A percentile compares a stretch with the other conserved stretches of the same genome.
phyloP scores from a whole-genome alignment of 2,888 invertebrate genomes.

The Agrochola circellaris region DNA sequence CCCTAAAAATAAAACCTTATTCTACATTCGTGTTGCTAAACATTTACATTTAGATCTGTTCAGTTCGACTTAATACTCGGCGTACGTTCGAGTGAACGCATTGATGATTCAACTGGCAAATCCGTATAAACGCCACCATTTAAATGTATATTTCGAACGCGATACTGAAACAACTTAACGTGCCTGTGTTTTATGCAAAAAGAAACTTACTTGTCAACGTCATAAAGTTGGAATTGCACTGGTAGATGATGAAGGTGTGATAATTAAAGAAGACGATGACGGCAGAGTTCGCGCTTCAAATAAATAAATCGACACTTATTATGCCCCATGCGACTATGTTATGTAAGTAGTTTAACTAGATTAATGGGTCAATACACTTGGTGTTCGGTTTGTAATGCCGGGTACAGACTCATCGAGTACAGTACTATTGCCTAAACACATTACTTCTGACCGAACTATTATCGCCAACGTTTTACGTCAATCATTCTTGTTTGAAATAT shows the following conservation, averaged over 20 bases:
- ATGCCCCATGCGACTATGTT: constrained; percentile 76
- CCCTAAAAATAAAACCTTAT: constrained; percentile 58
- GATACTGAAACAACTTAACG: constrained; percentile 62
- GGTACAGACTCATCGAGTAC: constrained; percentile 51
- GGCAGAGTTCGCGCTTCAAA: constrained; percentile 76
- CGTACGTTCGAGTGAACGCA: constrained; percentile 66
- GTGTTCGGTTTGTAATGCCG: constrained; percentile 52
- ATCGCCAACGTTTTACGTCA: constrained; percentile 56
- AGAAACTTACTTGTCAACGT: constrained; percentile 42
- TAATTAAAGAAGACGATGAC: constrained; percentile 78
- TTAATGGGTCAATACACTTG: constrained; percentile 83
- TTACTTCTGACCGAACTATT: constrained; percentile 45
- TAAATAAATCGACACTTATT: constrained; percentile 76
- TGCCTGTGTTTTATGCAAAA: constrained; percentile 35
- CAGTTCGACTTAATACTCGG: constrained; percentile 64
- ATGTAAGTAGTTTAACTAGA: constrained; percentile 82
- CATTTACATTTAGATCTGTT: constrained; percentile 66
- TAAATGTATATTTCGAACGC: constrained; percentile 68
- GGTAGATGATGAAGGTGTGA: constrained; percentile 63
- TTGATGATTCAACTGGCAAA: constrained; percentile 80
- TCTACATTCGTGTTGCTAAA: constrained; percentile 65
- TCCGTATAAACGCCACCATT: constrained; percentile 78
- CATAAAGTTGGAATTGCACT: constrained; percentile 50
- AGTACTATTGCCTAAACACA: constrained; percentile 63
- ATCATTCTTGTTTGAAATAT: constrained; percentile 67